Percentiles rank a stretch among this genome's conserved stretches.
These are phyloP conservation scores for Masnerella sp. DNA, from an alignment of 2,888 invertebrate genomes.

Conservation along the genomic window DNA sequence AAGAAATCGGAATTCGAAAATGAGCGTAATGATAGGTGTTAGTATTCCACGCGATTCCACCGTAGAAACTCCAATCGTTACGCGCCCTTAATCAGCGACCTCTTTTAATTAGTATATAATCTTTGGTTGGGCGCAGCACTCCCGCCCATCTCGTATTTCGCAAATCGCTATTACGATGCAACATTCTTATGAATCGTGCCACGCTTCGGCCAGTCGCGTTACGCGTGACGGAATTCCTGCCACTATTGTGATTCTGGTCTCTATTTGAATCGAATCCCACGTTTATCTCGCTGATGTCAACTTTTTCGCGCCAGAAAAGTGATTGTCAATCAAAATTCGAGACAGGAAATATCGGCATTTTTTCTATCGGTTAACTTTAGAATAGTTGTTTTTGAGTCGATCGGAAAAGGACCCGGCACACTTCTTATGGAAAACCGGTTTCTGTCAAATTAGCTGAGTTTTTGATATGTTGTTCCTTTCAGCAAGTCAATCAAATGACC, in stretches of 20 bases:
- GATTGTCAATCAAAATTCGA: too few species aligned
- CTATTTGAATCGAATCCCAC: constrained; percentile 38
- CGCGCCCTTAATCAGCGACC: constrained; percentile 60
- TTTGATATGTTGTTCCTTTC: too few species aligned
- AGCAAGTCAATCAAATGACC: too few species aligned
- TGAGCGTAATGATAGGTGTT: constrained; percentile 40
- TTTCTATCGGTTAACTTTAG: too few species aligned
- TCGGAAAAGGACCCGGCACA: too few species aligned
- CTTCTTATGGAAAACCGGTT: too few species aligned
- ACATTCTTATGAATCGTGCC: constrained; percentile 61
- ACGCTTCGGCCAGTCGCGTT: constrained; percentile 59
- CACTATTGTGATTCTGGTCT: constrained; percentile 36
- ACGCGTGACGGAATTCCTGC: constrained; percentile 58
- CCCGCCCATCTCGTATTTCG: constrained; percentile 62
- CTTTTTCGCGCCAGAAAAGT: too few species aligned
- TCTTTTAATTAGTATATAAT: constrained; percentile 61
- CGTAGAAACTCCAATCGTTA: constrained; percentile 57
- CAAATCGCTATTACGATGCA: constrained; percentile 62
- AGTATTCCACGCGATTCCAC: constrained; percentile 57
- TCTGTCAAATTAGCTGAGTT: too few species aligned
- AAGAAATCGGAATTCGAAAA: constrained; percentile 54
- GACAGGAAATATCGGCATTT: too few species aligned
- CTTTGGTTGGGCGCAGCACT: constrained; percentile 60
- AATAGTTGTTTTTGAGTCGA: too few species aligned
- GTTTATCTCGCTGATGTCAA: constrained; percentile 32